phyloP scores from a whole-genome alignment of 2,113 vertebrate species.

The Dascyllus trimaculatus region DNA sequence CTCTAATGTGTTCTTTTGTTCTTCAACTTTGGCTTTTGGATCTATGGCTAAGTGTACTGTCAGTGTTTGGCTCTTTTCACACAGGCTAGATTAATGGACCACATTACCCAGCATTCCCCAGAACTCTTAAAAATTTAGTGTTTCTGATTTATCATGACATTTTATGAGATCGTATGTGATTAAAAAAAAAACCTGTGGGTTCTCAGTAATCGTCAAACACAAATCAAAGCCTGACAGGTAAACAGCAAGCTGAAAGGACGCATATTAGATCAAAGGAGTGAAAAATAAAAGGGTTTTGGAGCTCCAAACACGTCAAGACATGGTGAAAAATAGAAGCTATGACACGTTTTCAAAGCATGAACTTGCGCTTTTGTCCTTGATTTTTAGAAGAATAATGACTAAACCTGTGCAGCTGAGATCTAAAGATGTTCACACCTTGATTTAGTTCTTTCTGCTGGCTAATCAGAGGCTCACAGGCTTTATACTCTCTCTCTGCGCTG shows the following conservation, averaged over 20 bases:
- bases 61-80: constrained; percentile 3
- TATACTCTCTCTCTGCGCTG: constrained; percentile 32
- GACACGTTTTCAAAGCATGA: constrained; percentile 12
- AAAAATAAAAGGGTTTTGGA: not conserved
- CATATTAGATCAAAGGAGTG: not conserved
- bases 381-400: constrained; percentile 23
- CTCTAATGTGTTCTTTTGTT: constrained; percentile 12
- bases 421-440: constrained; percentile 47
- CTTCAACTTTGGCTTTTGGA: constrained; percentile 1
- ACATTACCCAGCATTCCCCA: constrained; percentile 6
- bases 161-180: not conserved
- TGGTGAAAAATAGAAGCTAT: not conserved
- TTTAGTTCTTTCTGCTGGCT: constrained; percentile 21
- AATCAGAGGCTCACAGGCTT: constrained; percentile 9
- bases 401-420: constrained; percentile 23
- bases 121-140: not conserved
- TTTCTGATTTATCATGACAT: not conserved
- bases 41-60: constrained; percentile 1
- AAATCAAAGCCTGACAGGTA: not conserved
- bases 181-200: not conserved
- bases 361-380: constrained; percentile 1
- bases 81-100: not conserved
- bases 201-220: not conserved
- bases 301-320: not conserved
- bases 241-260: not conserved